These are phyloP conservation scores for Actias luna DNA, from an alignment of 2,888 invertebrate species.

Conservation along the genomic window DNA sequence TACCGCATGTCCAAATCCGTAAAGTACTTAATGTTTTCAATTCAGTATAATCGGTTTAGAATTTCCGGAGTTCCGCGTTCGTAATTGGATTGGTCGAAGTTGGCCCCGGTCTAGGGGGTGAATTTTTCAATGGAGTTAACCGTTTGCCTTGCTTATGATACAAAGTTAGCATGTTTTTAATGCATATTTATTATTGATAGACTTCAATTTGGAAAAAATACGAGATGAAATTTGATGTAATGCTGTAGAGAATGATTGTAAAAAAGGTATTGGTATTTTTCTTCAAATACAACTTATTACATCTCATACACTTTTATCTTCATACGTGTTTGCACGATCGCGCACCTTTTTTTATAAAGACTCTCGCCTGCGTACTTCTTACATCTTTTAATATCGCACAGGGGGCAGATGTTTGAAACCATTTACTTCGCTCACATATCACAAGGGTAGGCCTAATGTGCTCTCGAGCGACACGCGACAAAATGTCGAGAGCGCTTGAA, in stretches of 20 bases:
- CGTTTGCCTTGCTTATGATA: conserved; percentile 29
- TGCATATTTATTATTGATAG: conserved; percentile 8
- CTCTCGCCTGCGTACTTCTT: conserved; percentile 54
- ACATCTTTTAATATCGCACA: conserved; percentile 68
- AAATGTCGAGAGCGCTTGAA: conserved; percentile 49
- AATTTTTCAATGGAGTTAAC: conserved; percentile 63
- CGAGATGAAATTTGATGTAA: background rate
- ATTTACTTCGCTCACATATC: conserved; percentile 62
- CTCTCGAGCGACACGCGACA: conserved; percentile 39
- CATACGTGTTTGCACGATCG: conserved; percentile 19
- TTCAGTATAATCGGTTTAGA: conserved; percentile 81
- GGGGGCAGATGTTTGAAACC: conserved; percentile 71
- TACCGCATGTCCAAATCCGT: conserved; percentile 56
- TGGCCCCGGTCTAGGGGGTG: conserved; percentile 53
- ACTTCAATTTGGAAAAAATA: background rate
- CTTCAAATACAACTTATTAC: background rate
- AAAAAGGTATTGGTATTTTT: background rate
- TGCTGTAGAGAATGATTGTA: background rate
- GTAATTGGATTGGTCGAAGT: conserved; percentile 78
- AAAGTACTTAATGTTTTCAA: conserved; percentile 81
- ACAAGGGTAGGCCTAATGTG: conserved; percentile 54
- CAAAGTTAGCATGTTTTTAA: conserved; percentile 8
- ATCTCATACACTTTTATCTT: background rate
- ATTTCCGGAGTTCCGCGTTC: conserved; percentile 76
- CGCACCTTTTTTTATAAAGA: conserved; percentile 54